phyloP scores from a whole-genome alignment of 2,888 invertebrate genomes.

The Muschampia staudingeri region DNA sequence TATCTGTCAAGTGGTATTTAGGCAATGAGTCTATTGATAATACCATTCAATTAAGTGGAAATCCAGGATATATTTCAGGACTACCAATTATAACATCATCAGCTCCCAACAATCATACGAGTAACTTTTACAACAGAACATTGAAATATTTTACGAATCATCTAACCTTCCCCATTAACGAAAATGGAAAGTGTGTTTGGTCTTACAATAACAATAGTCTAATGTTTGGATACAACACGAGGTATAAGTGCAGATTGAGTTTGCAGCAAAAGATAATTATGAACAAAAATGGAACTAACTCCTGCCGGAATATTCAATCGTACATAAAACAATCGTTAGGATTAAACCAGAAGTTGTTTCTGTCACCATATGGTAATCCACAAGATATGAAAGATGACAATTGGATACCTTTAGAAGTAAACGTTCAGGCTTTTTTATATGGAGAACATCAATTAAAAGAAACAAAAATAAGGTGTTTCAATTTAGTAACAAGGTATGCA shows the following conservation, averaged over 20 bases:
- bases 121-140: slow-evolving; percentile 77
- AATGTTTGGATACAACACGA: slow-evolving; percentile 88
- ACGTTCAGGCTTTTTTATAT: slow-evolving; percentile 69
- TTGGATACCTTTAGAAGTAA: slow-evolving; percentile 76
- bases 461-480: slow-evolving; percentile 78
- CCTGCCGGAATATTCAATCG: slow-evolving; percentile 79
- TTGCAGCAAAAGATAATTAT: slow-evolving; percentile 65
- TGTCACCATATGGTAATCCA: slow-evolving; percentile 85
- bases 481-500: slow-evolving; percentile 78
- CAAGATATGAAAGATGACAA: slow-evolving; percentile 74
- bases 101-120: slow-evolving; percentile 77
- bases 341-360: slow-evolving; percentile 70
- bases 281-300: slow-evolving; percentile 71
- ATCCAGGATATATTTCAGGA: slow-evolving; percentile 94
- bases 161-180: slow-evolving; percentile 79
- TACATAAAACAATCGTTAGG: slow-evolving; percentile 73
- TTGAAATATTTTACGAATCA: slow-evolving; percentile 57
- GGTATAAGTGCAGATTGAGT: slow-evolving; percentile 83
- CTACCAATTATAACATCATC: slow-evolving; percentile 91
- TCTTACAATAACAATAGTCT: slow-evolving; percentile 79
- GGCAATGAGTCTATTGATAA: slow-evolving; percentile 76
- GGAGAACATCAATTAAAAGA: slow-evolving; percentile 75
- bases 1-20: slow-evolving; percentile 79
- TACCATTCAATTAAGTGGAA: slow-evolving; percentile 92
- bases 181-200: slow-evolving; percentile 83